A percentile compares a stretch with the other conserved stretches of the same genome.
Evolutionary conservation across 1,140 invertebrate species (phyloP).

Genomic region (Drosophila miranda): DNA sequence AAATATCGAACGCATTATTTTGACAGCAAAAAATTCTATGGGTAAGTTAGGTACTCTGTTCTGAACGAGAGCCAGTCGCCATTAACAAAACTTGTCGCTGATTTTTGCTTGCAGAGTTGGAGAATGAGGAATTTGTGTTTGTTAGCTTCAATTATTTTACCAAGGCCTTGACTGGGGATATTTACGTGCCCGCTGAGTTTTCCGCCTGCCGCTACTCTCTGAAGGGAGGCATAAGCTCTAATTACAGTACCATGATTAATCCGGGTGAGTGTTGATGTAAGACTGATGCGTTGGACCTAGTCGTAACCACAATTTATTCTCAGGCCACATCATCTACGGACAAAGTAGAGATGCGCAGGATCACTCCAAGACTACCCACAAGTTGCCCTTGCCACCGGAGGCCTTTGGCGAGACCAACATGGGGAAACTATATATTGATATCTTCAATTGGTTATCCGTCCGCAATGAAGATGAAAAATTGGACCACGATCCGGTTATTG

Average conservation of each 20-base stretch:
- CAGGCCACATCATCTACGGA: slow-evolving; percentile 59
- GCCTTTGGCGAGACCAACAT: slow-evolving; percentile 69
- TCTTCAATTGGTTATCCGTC: slow-evolving; percentile 48
- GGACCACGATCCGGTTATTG: slow-evolving; percentile 19
- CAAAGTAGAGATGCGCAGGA: slow-evolving; percentile 51
- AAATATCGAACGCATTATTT: slow-evolving; percentile 52
- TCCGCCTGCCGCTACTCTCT: slow-evolving; percentile 62
- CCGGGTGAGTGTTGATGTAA: slow-evolving; percentile 47
- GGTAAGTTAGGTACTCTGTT: slow-evolving; percentile 26
- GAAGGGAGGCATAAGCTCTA: slow-evolving; percentile 45
- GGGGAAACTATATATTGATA: slow-evolving; percentile 49
- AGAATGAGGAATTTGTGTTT: slow-evolving; percentile 54
- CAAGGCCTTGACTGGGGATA: slow-evolving; percentile 30
- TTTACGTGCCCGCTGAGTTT: slow-evolving; percentile 74
- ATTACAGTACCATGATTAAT: slow-evolving; percentile 65
- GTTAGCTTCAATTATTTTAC: slow-evolving; percentile 68
- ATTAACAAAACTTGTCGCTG: background rate
- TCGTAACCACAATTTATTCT: background rate
- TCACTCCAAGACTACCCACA: slow-evolving; percentile 53
- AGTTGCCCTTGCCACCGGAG: slow-evolving; percentile 64
- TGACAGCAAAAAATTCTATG: slow-evolving; percentile 20
- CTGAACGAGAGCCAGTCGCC: too few species aligned
- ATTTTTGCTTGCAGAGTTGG: slow-evolving; percentile 36
- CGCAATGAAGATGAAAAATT: slow-evolving; percentile 19
- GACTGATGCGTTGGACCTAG: too few species aligned